Conservation (phyloP, 1,140 invertebrate genomes). For the Asobara japonica region DNA sequence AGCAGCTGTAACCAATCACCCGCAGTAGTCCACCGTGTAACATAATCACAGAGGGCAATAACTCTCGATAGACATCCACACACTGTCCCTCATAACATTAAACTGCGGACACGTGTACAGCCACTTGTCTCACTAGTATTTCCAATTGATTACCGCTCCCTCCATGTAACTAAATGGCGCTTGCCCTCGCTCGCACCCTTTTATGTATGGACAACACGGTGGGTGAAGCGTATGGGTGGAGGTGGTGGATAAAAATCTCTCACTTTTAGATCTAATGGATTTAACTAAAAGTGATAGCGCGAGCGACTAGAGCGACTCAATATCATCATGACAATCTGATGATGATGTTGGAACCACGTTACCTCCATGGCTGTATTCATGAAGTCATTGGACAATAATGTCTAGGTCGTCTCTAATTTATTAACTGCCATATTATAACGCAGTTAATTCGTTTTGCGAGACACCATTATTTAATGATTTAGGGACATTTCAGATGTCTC, state of each 20-base stretch:
- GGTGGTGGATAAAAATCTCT: not conserved
- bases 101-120: not conserved
- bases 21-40: not conserved
- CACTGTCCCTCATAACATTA: not conserved
- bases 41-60: not conserved
- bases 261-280: not conserved
- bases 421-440: not conserved
- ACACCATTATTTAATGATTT: not conserved
- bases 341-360: not conserved
- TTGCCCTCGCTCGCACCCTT: slow-evolving; percentile 6
- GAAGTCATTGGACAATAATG: not conserved
- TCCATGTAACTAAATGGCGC: not conserved
- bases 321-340: not conserved
- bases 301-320: not conserved
- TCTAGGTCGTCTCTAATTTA: not conserved
- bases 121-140: not conserved
- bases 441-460: not conserved
- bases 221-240: not conserved
- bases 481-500: not conserved
- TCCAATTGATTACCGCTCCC: slow-evolving; percentile 11
- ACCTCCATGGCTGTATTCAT: not conserved
- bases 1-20: slow-evolving; percentile 10
- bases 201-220: not conserved
- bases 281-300: not conserved
- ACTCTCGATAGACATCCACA: not conserved